Conservation (phyloP, 2,797 vertebrate genomes). For the Xiphophorus birchmanni region DNA sequence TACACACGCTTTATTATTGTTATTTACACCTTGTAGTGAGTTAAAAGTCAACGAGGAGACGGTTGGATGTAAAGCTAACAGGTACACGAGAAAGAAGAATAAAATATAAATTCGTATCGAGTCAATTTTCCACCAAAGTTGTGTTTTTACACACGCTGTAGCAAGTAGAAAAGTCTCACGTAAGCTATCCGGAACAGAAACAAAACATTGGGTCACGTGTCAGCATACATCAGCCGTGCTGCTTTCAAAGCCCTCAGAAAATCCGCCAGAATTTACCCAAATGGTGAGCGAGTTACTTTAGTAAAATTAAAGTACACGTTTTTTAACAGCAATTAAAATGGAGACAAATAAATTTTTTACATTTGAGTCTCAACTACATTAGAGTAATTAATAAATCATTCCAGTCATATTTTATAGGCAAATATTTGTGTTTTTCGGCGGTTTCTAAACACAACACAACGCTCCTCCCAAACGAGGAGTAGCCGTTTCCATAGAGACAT, state of each 20-base stretch:
- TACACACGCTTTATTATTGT: neutral
- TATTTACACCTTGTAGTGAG: conserved; percentile 19
- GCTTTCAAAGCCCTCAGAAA: conserved; percentile 15
- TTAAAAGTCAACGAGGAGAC: neutral
- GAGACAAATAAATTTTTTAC: neutral
- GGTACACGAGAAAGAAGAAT: neutral
- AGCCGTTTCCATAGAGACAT: conserved; percentile 77
- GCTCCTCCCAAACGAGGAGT: conserved; percentile 19
- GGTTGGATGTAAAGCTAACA: neutral
- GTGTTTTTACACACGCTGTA: neutral
- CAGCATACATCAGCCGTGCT: neutral
- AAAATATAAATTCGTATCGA: neutral
- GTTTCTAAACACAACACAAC: conserved; percentile 52
- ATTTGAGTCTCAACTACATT: neutral
- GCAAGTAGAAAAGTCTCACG: neutral
- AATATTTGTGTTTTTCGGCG: neutral
- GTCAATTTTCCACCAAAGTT: neutral
- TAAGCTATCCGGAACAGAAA: conserved; percentile 7
- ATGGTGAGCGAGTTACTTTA: neutral
- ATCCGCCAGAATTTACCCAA: rapidly evolving
- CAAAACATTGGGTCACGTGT: conserved; percentile 72
- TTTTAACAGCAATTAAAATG: neutral
- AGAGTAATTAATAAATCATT: neutral
- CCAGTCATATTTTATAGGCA: neutral
- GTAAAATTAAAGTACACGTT: neutral